A percentile compares a stretch with the other conserved stretches of the same genome.
Evolutionary conservation across 2,888 invertebrate genomes (phyloP).

Genomic region (Ophion obscuratus): DNA sequence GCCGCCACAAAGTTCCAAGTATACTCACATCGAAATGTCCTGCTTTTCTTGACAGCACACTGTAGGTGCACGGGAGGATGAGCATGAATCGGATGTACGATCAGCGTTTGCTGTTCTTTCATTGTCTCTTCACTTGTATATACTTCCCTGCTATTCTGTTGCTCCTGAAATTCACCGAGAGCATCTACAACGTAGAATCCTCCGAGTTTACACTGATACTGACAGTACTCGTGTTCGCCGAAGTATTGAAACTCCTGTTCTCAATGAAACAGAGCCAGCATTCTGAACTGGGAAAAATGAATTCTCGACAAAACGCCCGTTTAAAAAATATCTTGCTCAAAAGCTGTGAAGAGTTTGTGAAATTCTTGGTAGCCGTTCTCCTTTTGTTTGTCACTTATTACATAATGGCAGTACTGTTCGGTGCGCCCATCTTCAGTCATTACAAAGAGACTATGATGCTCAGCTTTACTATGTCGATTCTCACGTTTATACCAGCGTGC

Average conservation of each 20-base stretch:
- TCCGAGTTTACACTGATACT: slow-evolving; percentile 83
- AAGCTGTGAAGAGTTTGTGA: slow-evolving; percentile 85
- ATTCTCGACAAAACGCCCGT: slow-evolving; percentile 77
- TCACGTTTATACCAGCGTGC: slow-evolving; percentile 88
- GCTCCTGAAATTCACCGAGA: slow-evolving; percentile 86
- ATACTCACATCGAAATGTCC: neutral
- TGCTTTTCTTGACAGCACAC: neutral
- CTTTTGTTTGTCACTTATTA: slow-evolving; percentile 86
- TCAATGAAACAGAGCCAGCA: slow-evolving; percentile 76
- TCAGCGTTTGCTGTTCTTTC: slow-evolving; percentile 81
- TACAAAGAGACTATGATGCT: slow-evolving; percentile 89
- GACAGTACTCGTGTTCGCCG: slow-evolving; percentile 83
- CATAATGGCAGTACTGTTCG: slow-evolving; percentile 87
- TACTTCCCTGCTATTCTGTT: slow-evolving; percentile 87
- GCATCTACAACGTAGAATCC: slow-evolving; percentile 87
- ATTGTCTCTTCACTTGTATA: slow-evolving; percentile 87
- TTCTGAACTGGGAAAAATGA: slow-evolving; percentile 74
- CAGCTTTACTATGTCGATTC: slow-evolving; percentile 86
- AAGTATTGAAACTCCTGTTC: slow-evolving; percentile 85
- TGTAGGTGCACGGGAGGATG: slow-evolving; percentile 58
- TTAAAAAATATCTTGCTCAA: slow-evolving; percentile 84
- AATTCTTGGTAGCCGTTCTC: slow-evolving; percentile 84
- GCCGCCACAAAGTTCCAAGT: neutral
- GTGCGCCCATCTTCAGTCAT: slow-evolving; percentile 87
- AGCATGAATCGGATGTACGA: slow-evolving; percentile 70